Evolutionary conservation across 2,888 invertebrate species (phyloP).

Genomic region (Selenia dentaria): DNA sequence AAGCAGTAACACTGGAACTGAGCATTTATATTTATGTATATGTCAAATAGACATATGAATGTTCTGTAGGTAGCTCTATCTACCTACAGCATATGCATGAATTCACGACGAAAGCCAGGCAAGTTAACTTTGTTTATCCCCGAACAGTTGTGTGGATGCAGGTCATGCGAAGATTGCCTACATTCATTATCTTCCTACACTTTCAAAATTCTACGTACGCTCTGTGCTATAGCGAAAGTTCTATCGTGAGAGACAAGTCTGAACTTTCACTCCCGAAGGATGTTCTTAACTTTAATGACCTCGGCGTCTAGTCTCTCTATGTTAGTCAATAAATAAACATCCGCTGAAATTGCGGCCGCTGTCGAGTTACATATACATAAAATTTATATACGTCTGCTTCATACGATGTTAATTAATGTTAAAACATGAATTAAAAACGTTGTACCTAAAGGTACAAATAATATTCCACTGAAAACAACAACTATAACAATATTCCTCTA

Average conservation of each 20-base stretch:
- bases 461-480: neutral
- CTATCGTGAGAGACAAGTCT: slow-evolving; percentile 32
- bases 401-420: too few relatives aligned
- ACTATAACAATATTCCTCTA: too few relatives aligned
- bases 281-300: slow-evolving; percentile 17
- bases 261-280: slow-evolving; percentile 29
- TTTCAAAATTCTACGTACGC: slow-evolving; percentile 28
- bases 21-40: too few relatives aligned
- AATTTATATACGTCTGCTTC: neutral
- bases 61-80: too few relatives aligned
- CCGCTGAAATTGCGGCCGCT: neutral
- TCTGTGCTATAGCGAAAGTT: slow-evolving; percentile 26
- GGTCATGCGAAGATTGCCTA: slow-evolving; percentile 27
- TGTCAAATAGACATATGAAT: too few relatives aligned
- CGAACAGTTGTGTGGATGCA: slow-evolving; percentile 12
- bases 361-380: neutral
- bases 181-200: slow-evolving; percentile 28
- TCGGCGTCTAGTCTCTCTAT: neutral
- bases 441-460: neutral
- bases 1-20: too few relatives aligned
- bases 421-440: neutral
- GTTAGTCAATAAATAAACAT: slow-evolving; percentile 24
- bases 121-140: too few relatives aligned
- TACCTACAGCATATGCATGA: too few relatives aligned
- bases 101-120: too few relatives aligned